These are phyloP conservation scores for Brachionus asplanchnoidis DNA, from an alignment of 1,140 invertebrate species.

Conservation along the genomic window DNA sequence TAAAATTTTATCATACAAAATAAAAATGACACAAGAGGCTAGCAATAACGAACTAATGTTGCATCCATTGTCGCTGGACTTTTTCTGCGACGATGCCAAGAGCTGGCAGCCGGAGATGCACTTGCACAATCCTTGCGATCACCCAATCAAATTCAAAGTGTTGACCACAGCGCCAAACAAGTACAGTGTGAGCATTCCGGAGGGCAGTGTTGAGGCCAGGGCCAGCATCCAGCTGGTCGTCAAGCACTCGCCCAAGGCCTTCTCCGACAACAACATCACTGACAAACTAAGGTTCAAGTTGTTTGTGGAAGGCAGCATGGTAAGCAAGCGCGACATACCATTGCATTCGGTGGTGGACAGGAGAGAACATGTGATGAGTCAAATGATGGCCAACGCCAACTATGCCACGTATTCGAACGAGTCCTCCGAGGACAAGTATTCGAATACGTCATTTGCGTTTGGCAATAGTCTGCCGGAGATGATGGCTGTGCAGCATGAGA, in stretches of 20 bases:
- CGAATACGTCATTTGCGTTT: neutral
- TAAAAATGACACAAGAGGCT: neutral
- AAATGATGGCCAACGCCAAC: neutral
- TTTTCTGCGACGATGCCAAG: conserved; percentile 70
- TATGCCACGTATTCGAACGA: neutral
- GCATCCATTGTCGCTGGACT: conserved; percentile 71
- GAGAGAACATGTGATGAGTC: neutral
- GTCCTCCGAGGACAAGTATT: neutral
- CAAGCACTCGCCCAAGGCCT: neutral
- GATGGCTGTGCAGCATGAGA: neutral
- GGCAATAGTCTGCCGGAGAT: conserved; percentile 13
- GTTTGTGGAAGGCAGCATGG: neutral
- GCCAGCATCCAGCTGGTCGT: conserved; percentile 68
- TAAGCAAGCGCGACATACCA: neutral
- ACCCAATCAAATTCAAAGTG: conserved; percentile 76
- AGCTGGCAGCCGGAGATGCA: conserved; percentile 76
- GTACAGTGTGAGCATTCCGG: conserved; percentile 73
- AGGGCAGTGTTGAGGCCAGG: conserved; percentile 70
- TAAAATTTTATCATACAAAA: neutral
- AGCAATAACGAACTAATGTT: conserved; percentile 67
- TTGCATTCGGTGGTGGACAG: neutral
- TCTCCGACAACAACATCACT: neutral
- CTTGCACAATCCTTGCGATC: conserved; percentile 81
- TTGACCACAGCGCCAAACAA: conserved; percentile 72
- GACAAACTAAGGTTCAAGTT: conserved; percentile 24